These are phyloP conservation scores for Sycophaga agraensis DNA, from an alignment of 1,140 invertebrate genomes.

Conservation along the genomic window DNA sequence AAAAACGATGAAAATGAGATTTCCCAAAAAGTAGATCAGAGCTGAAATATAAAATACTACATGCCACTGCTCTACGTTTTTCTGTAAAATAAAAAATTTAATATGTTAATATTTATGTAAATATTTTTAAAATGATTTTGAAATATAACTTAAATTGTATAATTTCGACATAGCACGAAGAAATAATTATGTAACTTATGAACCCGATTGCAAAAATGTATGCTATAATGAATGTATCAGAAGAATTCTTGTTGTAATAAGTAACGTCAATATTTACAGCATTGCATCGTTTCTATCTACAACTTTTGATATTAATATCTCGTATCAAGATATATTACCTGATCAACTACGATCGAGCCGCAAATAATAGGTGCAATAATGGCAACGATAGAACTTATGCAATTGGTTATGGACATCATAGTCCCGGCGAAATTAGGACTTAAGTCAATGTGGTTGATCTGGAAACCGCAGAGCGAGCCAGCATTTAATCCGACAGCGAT, in stretches of 20 bases:
- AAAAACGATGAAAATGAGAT: conserved; percentile 57
- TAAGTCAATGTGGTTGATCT: conserved; percentile 69
- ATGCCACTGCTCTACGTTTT: conserved; percentile 57
- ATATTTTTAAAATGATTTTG: too few species aligned
- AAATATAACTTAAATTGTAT: too few species aligned
- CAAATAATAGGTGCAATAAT: conserved; percentile 64
- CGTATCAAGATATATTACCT: too few species aligned
- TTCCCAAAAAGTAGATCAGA: conserved; percentile 58
- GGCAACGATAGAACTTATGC: conserved; percentile 63
- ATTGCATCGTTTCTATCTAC: too few species aligned
- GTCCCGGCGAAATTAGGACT: conserved; percentile 67
- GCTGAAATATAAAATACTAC: conserved; percentile 62
- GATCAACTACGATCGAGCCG: conserved; percentile 50
- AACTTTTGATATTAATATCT: too few species aligned
- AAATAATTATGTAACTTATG: too few species aligned
- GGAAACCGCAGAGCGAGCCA: conserved; percentile 58
- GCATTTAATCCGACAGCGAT: conserved; percentile 64
- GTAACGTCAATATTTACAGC: too few species aligned
- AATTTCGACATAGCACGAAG: too few species aligned
- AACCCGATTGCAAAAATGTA: too few species aligned
- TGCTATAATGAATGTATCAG: too few species aligned
- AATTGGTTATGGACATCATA: conserved; percentile 70
- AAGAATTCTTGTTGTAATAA: too few species aligned
- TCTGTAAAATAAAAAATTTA: conserved; percentile 45
- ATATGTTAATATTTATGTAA: too few species aligned